Percentiles rank a stretch among this genome's conserved stretches.
Conservation (phyloP, 1,140 invertebrate genomes). For the Mycetomoellerius zeteki region DNA sequence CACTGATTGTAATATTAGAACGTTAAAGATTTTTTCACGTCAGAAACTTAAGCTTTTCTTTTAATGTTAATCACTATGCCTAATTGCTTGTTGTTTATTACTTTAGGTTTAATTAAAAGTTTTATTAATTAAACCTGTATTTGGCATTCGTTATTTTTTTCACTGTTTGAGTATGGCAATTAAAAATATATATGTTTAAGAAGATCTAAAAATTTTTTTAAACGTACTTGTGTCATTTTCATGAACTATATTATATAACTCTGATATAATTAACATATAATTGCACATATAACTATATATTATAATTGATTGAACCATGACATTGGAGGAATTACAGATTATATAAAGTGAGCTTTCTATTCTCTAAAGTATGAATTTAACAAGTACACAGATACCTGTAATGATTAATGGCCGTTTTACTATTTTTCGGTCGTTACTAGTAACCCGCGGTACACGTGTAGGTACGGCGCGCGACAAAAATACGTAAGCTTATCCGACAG, state of each 20-base stretch:
- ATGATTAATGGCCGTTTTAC: conserved; percentile 46
- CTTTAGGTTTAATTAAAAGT: neutral
- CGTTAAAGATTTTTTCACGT: neutral
- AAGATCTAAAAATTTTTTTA: neutral
- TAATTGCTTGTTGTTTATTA: neutral
- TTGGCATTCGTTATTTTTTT: neutral
- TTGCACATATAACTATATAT: neutral
- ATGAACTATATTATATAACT: neutral
- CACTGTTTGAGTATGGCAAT: neutral
- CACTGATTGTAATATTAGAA: neutral
- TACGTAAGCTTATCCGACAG: conserved; percentile 58
- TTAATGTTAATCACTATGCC: neutral
- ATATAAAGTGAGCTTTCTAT: conserved; percentile 8
- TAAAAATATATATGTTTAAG: neutral
- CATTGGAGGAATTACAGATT: neutral
- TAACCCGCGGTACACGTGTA: neutral
- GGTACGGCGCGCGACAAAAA: conserved; percentile 31
- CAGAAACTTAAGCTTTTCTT: neutral
- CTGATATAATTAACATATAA: neutral
- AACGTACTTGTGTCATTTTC: neutral
- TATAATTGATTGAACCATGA: neutral
- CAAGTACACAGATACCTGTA: neutral
- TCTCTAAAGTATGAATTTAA: conserved; percentile 30
- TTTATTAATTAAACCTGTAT: neutral
- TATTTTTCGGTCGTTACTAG: conserved; percentile 38